phyloP scores from a whole-genome alignment of 2,113 vertebrate species.

The Tetrao urogallus region DNA sequence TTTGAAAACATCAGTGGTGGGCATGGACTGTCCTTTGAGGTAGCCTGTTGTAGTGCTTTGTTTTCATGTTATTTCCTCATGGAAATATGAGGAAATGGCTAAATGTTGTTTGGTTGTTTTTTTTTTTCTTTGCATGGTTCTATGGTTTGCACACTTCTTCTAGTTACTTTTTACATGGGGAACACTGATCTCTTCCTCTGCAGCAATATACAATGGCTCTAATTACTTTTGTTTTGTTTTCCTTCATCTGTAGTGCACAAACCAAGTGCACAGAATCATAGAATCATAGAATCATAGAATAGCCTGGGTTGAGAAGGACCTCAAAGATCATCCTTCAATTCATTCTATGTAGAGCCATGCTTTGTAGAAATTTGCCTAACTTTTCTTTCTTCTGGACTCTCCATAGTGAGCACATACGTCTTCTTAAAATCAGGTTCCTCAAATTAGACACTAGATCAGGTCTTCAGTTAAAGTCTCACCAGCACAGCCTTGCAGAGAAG shows the following conservation, averaged over 20 bases:
- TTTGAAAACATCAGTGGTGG: background rate
- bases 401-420: background rate
- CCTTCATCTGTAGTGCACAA: background rate
- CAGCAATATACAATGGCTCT: background rate
- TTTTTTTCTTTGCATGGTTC: background rate
- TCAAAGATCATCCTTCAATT: background rate
- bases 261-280: background rate
- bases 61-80: background rate
- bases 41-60: background rate
- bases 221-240: background rate
- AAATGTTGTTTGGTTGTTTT: background rate
- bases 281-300: too few relatives aligned
- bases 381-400: background rate
- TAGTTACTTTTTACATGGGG: background rate
- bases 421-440: background rate
- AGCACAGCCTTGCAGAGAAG: background rate
- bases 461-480: background rate
- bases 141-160: background rate
- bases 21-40: background rate
- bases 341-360: background rate
- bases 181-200: background rate
- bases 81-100: too few relatives aligned
- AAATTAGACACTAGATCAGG: accelerated
- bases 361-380: background rate
- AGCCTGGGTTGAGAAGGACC: too few relatives aligned